Evolutionary conservation across 2,113 vertebrate genomes (phyloP).

Genomic region (Catharus bicknelli): DNA sequence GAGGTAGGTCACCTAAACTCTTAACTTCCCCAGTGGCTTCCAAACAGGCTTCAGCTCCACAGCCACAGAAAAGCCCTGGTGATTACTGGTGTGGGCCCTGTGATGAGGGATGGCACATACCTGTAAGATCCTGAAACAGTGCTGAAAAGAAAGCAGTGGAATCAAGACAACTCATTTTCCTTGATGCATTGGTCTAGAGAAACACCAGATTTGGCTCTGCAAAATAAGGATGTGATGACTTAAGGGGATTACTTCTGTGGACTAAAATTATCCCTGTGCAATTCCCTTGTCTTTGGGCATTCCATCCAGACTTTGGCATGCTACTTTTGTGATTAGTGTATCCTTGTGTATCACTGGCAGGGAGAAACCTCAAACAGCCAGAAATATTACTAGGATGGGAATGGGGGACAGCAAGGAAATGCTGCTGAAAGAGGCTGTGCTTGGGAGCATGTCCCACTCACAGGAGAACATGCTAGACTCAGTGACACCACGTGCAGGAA

Average conservation of each 20-base stretch:
- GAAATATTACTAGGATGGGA: background rate
- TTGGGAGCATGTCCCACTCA: fast-evolving
- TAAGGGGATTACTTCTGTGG: conserved; percentile 32
- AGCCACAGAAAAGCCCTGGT: background rate
- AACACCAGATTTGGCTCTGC: background rate
- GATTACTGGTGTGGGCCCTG: fast-evolving
- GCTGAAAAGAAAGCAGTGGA: background rate
- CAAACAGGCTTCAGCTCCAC: background rate
- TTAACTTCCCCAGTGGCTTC: background rate
- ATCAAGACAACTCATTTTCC: background rate
- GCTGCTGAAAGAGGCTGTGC: background rate
- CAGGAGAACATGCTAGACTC: fast-evolving
- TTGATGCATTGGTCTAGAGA: background rate
- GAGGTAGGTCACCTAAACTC: background rate
- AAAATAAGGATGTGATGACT: conserved; percentile 3
- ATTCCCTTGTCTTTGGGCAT: conserved; percentile 20
- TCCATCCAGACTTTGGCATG: background rate
- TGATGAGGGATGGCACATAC: background rate
- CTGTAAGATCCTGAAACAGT: background rate
- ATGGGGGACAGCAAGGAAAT: background rate
- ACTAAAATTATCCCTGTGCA: conserved; percentile 22
- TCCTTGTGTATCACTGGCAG: background rate
- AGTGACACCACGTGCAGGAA: fast-evolving
- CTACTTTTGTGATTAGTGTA: background rate
- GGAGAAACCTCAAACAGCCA: background rate